Evolutionary conservation across 2,797 vertebrate species (phyloP).

Genomic region (Crax fasciolata): DNA sequence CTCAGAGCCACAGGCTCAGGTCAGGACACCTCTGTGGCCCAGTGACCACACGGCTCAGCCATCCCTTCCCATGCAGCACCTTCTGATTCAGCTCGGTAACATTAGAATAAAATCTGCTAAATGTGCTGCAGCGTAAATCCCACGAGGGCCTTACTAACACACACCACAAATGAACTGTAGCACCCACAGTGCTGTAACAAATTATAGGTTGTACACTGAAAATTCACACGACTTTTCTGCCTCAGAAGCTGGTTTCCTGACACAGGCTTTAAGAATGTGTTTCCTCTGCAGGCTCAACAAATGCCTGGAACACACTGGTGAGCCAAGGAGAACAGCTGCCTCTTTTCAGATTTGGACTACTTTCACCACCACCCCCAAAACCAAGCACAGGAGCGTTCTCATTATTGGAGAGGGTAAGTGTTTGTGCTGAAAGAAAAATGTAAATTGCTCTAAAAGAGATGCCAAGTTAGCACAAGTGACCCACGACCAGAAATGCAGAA

Average conservation of each 20-base stretch:
- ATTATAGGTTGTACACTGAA: neutral
- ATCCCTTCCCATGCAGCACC: neutral
- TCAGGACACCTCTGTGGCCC: fast-evolving
- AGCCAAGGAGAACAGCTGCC: constrained; percentile 69
- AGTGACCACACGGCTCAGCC: neutral
- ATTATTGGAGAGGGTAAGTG: constrained; percentile 41
- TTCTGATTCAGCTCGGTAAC: neutral
- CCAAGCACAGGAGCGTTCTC: constrained; percentile 6
- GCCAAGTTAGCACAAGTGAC: constrained; percentile 60
- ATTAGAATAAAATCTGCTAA: neutral
- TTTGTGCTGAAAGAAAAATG: constrained; percentile 64
- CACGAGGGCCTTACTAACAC: neutral
- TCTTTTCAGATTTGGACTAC: constrained; percentile 36
- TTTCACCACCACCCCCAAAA: constrained; percentile 52
- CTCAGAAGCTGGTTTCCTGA: constrained; percentile 16
- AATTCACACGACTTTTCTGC: constrained; percentile 39
- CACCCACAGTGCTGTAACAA: neutral
- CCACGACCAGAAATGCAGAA: constrained; percentile 20
- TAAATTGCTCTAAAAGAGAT: constrained; percentile 28
- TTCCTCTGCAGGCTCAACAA: constrained; percentile 54
- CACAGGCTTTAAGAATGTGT: constrained; percentile 48
- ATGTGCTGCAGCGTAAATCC: neutral
- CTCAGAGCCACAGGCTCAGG: neutral
- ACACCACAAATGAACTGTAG: neutral
- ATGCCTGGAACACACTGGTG: neutral